Evolutionary conservation across 2,113 vertebrate species (phyloP), one percentile per base, ranked within the genome.

Genomic region (Oceanites oceanicus): DNA sequence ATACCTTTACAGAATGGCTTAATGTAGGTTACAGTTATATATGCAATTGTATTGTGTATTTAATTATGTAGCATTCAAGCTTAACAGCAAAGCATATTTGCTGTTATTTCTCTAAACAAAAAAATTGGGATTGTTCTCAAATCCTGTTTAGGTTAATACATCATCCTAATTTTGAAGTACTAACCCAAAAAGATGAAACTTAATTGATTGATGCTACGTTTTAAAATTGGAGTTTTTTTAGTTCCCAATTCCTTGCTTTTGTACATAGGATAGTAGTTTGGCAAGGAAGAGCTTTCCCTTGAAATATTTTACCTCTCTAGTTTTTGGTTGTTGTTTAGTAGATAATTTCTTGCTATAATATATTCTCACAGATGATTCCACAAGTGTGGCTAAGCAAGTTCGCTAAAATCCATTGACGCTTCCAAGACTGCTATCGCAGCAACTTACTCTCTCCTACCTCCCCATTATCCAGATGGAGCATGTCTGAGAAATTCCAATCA

Each of bases 401-500:
- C 4, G 9, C 47, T 74, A 65, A 70, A 93, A 74, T 61, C 40
- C 49, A 4, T 14, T 49, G 68, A 47, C 2, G 4, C 34, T 82
- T 91, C 30, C 42, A 49, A 66, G 52, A 34, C 59, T 84, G 65
- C 45, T 76, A 13, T 66, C 58, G 58, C 61, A 94, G 65, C 42
- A 76, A 9, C 50, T 71, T 78, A 15, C 44, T 53, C 34, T 86
- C 59, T 92, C 38, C 49, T 77, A 22, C 45, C 27, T 91, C 50
- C 53, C 56, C 9, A 0, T 82, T 76, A 52, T 29, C 73, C 84
- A 90, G 59, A 95, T 70, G 86, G 76, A 91, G 71, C 77, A 87
- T 1, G n/a, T 76, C 84, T 90, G 53, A 75, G 89, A 95, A 90
- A 91, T 91, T 96, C 62, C 77, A 47, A 20, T 76, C 92, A 90